Percentiles rank a stretch among this genome's conserved stretches.
phyloP scores from a whole-genome alignment of 1,140 invertebrate genomes.

The Forficula auricularia region DNA sequence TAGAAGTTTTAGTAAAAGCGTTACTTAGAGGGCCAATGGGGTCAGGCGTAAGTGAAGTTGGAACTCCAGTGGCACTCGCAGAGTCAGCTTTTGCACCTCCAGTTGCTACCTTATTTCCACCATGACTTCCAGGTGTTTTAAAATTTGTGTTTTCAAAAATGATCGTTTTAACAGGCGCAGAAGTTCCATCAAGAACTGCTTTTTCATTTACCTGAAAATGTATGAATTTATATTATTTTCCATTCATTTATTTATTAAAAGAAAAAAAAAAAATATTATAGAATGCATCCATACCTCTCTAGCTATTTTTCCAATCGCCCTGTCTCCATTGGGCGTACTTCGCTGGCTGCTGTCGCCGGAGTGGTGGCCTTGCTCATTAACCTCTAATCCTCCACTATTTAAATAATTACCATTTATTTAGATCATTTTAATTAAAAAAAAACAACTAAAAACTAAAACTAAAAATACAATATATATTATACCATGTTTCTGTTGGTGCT shows the following conservation, averaged over 20 bases:
- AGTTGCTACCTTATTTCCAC: conserved; percentile 31
- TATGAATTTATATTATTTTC: neutral
- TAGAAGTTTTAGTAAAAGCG: neutral
- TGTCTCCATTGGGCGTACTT: conserved; percentile 32
- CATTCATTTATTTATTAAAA: neutral
- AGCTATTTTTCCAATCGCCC: conserved; percentile 19
- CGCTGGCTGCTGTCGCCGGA: conserved; percentile 33
- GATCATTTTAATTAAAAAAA: too few relatives aligned
- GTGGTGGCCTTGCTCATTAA: conserved; percentile 15
- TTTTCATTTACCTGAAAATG: conserved; percentile 30
- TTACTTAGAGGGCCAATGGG: neutral
- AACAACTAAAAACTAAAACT: too few relatives aligned
- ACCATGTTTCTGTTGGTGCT: neutral
- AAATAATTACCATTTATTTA: too few relatives aligned
- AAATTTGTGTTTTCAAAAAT: conserved; percentile 87
- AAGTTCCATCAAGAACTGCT: conserved; percentile 47
- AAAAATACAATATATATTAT: neutral
- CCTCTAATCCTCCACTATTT: conserved; percentile 13
- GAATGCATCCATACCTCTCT: conserved; percentile 15
- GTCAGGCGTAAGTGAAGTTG: neutral
- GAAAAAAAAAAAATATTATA: neutral
- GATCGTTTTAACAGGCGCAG: conserved; percentile 67
- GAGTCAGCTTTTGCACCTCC: conserved; percentile 14
- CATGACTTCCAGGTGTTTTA: conserved; percentile 39
- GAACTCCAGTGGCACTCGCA: neutral